These are phyloP conservation scores for Cydia amplana DNA, from an alignment of 1,140 invertebrate species.

Conservation along the genomic window DNA sequence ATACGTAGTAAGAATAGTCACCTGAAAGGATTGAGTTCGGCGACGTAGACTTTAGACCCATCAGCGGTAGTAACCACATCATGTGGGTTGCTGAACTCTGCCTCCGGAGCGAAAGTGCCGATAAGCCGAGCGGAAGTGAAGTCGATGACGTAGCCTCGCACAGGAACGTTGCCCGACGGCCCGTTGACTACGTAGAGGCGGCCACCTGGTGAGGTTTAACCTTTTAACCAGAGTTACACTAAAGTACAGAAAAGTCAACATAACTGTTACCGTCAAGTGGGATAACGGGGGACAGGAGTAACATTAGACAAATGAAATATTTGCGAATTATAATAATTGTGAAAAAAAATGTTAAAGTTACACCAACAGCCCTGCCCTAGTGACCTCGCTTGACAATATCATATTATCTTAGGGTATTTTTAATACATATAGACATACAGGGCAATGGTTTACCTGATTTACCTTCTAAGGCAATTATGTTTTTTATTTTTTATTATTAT, in stretches of 20 bases:
- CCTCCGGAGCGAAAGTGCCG: conserved; percentile 82
- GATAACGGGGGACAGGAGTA: no score
- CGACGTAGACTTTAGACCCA: conserved; percentile 86
- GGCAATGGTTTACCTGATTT: no score
- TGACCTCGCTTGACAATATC: no score
- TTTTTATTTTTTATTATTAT: no score
- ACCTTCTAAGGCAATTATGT: no score
- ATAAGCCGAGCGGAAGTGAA: conserved; percentile 80
- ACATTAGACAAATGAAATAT: no score
- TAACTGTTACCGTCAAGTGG: no score
- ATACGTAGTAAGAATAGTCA: background rate
- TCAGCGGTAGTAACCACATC: conserved; percentile 86
- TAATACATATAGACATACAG: no score
- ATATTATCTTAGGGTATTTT: no score
- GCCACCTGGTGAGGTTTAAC: conserved; percentile 54
- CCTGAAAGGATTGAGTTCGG: conserved; percentile 84
- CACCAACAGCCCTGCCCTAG: no score
- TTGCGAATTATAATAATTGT: no score
- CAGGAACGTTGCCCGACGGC: conserved; percentile 63
- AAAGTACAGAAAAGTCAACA: background rate
- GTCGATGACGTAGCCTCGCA: conserved; percentile 86
- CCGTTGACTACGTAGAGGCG: conserved; percentile 80
- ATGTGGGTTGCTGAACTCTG: conserved; percentile 85
- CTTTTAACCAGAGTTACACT: background rate
- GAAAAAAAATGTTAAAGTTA: no score